A percentile compares a stretch with the other conserved stretches of the same genome.
Conservation (phyloP, 2,113 vertebrate genomes). For the Corydoras maculifer region DNA sequence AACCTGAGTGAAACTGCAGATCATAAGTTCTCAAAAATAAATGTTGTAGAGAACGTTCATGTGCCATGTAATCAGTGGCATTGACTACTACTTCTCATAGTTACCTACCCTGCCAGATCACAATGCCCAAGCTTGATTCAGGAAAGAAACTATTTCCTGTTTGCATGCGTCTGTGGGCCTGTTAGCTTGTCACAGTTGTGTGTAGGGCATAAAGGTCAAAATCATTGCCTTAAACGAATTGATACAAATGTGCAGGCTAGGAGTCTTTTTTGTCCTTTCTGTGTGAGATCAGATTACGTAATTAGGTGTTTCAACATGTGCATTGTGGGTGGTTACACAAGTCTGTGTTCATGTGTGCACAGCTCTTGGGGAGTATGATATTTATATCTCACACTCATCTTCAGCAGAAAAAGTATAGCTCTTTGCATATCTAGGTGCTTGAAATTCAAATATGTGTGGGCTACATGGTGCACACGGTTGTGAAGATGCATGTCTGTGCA, state of each 20-base stretch:
- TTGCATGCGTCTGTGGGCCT: not conserved
- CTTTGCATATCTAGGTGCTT: not conserved
- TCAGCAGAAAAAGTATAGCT: not conserved
- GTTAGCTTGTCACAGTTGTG: not conserved
- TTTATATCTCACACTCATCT: not conserved
- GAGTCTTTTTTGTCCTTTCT: not conserved
- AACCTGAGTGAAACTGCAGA: no score
- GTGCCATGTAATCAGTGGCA: no score
- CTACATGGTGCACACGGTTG: no score
- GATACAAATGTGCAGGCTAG: not conserved
- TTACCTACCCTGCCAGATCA: no score
- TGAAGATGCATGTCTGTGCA: no score
- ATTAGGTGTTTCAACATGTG: conserved; percentile 16
- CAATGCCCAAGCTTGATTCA: not conserved
- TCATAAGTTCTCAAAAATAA: no score
- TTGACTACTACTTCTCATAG: no score
- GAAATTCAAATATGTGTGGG: not conserved
- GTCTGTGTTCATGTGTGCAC: not conserved
- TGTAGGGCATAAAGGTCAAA: conserved; percentile 15
- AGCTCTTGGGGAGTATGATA: not conserved
- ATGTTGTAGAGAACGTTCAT: no score
- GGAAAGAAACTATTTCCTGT: not conserved
- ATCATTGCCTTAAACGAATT: not conserved
- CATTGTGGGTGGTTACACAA: conserved; percentile 6
- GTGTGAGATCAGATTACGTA: conserved; percentile 8